Evolutionary conservation across 2,888 invertebrate genomes (phyloP).

Genomic region (Acanthosepion lycidas): DNA sequence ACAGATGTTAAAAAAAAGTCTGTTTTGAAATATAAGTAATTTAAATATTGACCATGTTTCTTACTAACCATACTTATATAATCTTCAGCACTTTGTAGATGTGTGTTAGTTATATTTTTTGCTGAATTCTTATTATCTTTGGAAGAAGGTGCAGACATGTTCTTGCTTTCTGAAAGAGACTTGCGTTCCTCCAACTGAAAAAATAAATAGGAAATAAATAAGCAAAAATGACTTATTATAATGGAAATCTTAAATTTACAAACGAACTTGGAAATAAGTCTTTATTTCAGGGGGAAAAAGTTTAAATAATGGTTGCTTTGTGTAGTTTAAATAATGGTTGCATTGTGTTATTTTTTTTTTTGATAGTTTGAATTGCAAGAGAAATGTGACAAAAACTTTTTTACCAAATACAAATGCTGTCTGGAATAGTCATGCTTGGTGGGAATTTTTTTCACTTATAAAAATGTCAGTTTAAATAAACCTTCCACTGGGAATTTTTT

Average conservation of each 20-base stretch:
- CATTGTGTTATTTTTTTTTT: not conserved
- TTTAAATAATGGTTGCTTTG: not conserved
- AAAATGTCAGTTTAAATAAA: not conserved
- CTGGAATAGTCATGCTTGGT: no score
- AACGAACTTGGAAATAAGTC: not conserved
- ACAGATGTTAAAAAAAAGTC: not conserved
- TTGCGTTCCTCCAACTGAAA: not conserved
- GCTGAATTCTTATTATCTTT: not conserved
- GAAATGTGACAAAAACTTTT: no score
- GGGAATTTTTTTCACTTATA: not conserved
- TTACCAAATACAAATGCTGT: no score
- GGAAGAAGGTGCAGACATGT: not conserved
- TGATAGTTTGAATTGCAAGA: not conserved
- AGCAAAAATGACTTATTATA: not conserved
- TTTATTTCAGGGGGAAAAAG: not conserved
- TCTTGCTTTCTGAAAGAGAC: not conserved
- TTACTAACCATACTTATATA: not conserved
- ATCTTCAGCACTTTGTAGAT: conserved; percentile 15
- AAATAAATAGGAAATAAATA: not conserved
- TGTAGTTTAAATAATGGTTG: not conserved
- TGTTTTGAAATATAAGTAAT: not conserved
- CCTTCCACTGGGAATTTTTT: not conserved
- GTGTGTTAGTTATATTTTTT: not conserved
- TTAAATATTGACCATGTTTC: not conserved
- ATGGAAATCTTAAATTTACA: not conserved